phyloP scores from a whole-genome alignment of 2,113 vertebrate genomes.

The Sturnira hondurensis region DNA sequence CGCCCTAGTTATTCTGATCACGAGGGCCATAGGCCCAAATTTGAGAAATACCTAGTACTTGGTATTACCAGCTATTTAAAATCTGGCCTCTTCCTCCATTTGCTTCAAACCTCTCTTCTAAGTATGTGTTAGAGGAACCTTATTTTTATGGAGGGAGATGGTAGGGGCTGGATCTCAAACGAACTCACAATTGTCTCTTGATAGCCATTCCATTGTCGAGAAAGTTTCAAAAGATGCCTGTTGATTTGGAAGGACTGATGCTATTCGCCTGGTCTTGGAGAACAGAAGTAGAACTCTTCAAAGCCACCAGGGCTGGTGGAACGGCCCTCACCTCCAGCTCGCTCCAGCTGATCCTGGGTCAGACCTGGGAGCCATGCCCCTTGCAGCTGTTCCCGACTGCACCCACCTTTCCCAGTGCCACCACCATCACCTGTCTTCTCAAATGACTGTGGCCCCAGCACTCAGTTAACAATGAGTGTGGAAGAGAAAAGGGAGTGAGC shows the following conservation, averaged over 20 bases:
- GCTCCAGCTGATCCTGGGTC: not conserved
- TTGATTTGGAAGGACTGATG: not conserved
- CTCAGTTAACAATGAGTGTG: not conserved
- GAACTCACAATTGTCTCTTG: not conserved
- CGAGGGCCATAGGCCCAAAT: not conserved
- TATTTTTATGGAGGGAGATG: not conserved
- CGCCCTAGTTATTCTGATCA: not conserved
- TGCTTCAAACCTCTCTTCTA: not conserved
- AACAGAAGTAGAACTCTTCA: not conserved
- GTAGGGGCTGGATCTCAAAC: not conserved
- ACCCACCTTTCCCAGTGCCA: not conserved
- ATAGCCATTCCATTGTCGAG: not conserved
- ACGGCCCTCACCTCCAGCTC: not conserved
- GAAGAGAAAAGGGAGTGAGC: not conserved
- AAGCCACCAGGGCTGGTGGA: not conserved
- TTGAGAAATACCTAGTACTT: not conserved
- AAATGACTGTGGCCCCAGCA: not conserved
- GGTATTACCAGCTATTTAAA: not conserved
- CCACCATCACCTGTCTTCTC: not conserved
- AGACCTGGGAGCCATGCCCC: not conserved
- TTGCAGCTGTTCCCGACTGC: not conserved
- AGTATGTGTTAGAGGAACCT: not conserved
- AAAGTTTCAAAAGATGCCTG: not conserved
- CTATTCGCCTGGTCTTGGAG: not conserved
- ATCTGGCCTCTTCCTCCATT: not conserved